Percentiles rank a stretch among this genome's conserved stretches.
Evolutionary conservation across 1,140 invertebrate genomes (phyloP).

Genomic region (Idris sp.): DNA sequence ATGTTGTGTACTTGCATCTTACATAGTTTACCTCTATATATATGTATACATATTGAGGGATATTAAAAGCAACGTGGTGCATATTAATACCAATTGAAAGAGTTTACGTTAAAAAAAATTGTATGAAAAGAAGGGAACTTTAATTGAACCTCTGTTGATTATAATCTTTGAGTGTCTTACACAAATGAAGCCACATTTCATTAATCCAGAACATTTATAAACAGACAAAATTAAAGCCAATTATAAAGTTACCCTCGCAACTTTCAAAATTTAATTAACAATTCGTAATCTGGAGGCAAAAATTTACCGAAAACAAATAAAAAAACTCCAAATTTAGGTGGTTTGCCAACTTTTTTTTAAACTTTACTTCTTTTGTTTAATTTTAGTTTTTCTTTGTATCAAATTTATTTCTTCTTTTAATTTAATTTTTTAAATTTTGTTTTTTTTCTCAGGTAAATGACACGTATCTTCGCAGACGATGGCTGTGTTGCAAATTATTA

Average conservation of each 20-base stretch:
- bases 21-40: slow-evolving; percentile 37
- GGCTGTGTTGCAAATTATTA: slow-evolving; percentile 51
- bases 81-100: slow-evolving; percentile 61
- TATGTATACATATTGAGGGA: slow-evolving; percentile 33
- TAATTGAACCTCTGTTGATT: slow-evolving; percentile 53
- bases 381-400: too few relatives aligned
- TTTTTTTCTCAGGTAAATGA: background rate
- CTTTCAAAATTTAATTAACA: too few relatives aligned
- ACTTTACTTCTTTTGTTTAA: too few relatives aligned
- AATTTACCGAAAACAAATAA: too few relatives aligned
- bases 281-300: too few relatives aligned
- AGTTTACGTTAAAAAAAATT: slow-evolving; percentile 40
- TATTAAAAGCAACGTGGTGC: slow-evolving; percentile 34
- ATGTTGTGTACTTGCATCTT: slow-evolving; percentile 7
- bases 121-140: slow-evolving; percentile 53
- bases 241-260: too few relatives aligned
- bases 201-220: background rate
- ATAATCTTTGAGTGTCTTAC: slow-evolving; percentile 30
- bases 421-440: too few relatives aligned
- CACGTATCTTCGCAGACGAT: too few relatives aligned
- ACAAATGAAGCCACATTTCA: slow-evolving; percentile 6
- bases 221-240: background rate
- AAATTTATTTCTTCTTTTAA: too few relatives aligned
- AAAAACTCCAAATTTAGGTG: too few relatives aligned
- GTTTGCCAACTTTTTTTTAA: too few relatives aligned